These are phyloP conservation scores for Vulpes lagopus DNA, from an alignment of 2,113 vertebrate genomes.

Conservation along the genomic window DNA sequence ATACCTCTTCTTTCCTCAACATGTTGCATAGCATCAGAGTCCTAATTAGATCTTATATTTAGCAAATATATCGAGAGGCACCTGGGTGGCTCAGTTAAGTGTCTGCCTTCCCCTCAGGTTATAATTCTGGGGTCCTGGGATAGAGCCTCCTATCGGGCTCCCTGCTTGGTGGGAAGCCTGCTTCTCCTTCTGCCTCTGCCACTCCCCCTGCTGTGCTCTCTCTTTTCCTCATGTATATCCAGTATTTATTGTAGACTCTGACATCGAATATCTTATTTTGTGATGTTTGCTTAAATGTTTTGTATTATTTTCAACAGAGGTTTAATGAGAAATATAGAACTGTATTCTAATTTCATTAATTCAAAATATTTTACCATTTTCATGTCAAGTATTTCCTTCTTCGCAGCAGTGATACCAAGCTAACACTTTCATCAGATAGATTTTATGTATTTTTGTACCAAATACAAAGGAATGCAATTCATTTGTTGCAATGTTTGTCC, in stretches of 20 bases:
- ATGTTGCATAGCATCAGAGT: not conserved
- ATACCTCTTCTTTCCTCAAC: not conserved
- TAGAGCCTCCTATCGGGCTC: not conserved
- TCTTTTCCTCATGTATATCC: not conserved
- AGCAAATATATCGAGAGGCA: not conserved
- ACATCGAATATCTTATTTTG: constrained; percentile 30
- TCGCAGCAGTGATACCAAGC: not conserved
- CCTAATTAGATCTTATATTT: not conserved
- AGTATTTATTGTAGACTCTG: constrained; percentile 16
- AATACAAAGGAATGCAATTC: not conserved
- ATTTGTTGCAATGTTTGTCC: not conserved
- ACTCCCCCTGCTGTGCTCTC: not conserved
- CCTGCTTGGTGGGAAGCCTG: not conserved
- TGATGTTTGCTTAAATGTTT: constrained; percentile 35
- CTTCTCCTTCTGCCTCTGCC: not conserved
- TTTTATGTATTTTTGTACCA: not conserved
- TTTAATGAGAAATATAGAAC: not conserved
- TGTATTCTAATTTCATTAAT: not conserved
- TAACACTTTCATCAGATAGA: not conserved
- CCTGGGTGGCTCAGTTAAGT: not conserved
- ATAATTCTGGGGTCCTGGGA: not conserved
- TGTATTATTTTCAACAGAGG: not conserved
- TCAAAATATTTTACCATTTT: not conserved
- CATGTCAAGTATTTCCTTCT: not conserved
- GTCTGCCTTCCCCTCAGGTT: not conserved